A percentile compares a stretch with the other conserved stretches of the same genome.
phyloP scores from a whole-genome alignment of 2,797 vertebrate species.

The Sebastes goodei region DNA sequence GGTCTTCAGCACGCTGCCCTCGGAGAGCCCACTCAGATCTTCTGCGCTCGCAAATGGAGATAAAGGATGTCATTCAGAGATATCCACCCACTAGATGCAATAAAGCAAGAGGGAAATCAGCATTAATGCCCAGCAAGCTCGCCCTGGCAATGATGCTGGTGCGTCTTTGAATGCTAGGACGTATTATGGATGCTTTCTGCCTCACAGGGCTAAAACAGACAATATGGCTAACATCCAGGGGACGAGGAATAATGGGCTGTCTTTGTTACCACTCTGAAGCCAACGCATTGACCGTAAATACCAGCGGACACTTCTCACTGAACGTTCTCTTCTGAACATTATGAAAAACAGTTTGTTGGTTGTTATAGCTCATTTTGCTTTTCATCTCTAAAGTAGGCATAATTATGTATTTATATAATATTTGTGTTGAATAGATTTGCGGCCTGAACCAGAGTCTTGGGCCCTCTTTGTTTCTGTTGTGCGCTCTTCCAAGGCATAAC shows the following conservation, averaged over 20 bases:
- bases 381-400: background rate
- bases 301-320: conserved; percentile 47
- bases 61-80: conserved; percentile 64
- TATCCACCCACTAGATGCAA: conserved; percentile 46
- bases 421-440: background rate
- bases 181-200: conserved; percentile 73
- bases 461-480: conserved; percentile 60
- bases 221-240: conserved; percentile 74
- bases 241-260: conserved; percentile 74
- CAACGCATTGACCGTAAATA: conserved; percentile 78
- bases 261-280: conserved; percentile 75
- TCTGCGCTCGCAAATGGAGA: conserved; percentile 30
- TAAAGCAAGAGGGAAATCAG: conserved; percentile 41
- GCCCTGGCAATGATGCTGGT: conserved; percentile 33
- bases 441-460: conserved; percentile 18
- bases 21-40: conserved; percentile 41
- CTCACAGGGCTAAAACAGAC: conserved; percentile 73
- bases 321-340: conserved; percentile 6
- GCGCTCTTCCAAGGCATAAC: conserved; percentile 68
- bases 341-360: conserved; percentile 5
- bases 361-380: background rate
- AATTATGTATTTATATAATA: background rate
- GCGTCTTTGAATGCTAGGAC: conserved; percentile 57
- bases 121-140: conserved; percentile 13
- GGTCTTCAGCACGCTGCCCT: conserved; percentile 23